Evolutionary conservation across 2,888 invertebrate species (phyloP).

Genomic region (Augiades crinisus): DNA sequence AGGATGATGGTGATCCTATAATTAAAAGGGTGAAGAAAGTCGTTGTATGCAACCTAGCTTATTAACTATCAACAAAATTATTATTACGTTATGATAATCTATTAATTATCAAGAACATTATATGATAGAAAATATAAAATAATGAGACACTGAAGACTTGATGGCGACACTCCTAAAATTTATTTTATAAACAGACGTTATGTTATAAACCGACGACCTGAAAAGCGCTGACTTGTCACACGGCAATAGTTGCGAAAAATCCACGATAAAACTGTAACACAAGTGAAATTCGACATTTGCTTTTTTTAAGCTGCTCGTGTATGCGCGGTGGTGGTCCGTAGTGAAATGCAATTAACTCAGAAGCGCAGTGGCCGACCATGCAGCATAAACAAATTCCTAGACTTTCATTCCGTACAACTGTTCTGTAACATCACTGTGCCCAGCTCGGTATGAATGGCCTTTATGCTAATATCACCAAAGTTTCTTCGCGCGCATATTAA

Average conservation of each 20-base stretch:
- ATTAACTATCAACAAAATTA: too few relatives aligned
- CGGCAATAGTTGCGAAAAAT: background rate
- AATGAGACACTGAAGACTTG: too few relatives aligned
- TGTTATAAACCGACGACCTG: background rate
- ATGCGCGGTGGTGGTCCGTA: conserved; percentile 28
- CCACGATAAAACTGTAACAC: conserved; percentile 9
- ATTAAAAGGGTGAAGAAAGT: too few relatives aligned
- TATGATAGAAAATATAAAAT: too few relatives aligned
- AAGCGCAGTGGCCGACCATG: conserved; percentile 22
- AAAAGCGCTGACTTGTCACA: background rate
- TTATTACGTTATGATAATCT: too few relatives aligned
- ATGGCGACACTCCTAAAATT: too few relatives aligned
- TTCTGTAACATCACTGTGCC: conserved; percentile 11
- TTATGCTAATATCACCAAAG: conserved; percentile 14
- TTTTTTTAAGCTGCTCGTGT: conserved; percentile 15
- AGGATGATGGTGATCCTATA: too few relatives aligned
- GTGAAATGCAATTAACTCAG: conserved; percentile 33
- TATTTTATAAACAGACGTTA: too few relatives aligned
- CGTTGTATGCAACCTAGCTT: too few relatives aligned
- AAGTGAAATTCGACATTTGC: conserved; percentile 15
- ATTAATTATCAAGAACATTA: too few relatives aligned
- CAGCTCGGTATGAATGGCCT: conserved; percentile 14
- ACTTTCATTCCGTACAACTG: conserved; percentile 23
- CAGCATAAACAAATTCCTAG: conserved; percentile 28
- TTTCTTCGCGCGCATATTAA: conserved; percentile 10